A percentile compares a stretch with the other conserved stretches of the same genome.
Evolutionary conservation across 2,113 vertebrate genomes (phyloP).

Genomic region (Archilochus colubris): DNA sequence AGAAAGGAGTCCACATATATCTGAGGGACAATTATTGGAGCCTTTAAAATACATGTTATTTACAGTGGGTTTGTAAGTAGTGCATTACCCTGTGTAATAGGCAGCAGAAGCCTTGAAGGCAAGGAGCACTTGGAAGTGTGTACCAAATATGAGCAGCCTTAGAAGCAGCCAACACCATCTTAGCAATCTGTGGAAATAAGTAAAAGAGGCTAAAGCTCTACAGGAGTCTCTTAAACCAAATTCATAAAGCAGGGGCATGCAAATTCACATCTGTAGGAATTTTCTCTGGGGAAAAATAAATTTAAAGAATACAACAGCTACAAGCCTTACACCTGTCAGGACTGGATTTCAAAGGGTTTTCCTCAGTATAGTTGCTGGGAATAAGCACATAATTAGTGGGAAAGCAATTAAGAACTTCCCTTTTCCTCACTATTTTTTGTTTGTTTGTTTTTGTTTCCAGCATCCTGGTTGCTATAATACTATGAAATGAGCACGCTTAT

Average conservation of each 20-base stretch:
- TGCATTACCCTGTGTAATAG: neutral
- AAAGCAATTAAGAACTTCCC: neutral
- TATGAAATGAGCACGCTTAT: neutral
- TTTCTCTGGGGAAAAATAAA: neutral
- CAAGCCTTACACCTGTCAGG: neutral
- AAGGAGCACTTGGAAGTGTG: neutral
- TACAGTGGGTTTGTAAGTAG: neutral
- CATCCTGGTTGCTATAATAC: neutral
- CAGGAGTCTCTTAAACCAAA: neutral
- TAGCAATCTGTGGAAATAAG: neutral
- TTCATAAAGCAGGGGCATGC: rapidly evolving
- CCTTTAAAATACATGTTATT: constrained; percentile 33
- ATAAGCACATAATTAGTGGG: neutral
- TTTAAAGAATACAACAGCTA: neutral
- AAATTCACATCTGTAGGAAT: neutral
- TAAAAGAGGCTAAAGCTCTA: neutral
- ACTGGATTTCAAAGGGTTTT: neutral
- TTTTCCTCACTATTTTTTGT: neutral
- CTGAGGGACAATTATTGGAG: constrained; percentile 7
- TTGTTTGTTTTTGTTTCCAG: neutral
- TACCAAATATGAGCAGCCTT: neutral
- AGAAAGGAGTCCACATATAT: constrained; percentile 7
- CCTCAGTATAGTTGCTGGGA: neutral
- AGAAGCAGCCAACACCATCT: neutral
- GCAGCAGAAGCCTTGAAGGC: neutral